Base-by-base conservation (phyloP, 2,797 vertebrate genomes). In the Tinamus major region DNA sequence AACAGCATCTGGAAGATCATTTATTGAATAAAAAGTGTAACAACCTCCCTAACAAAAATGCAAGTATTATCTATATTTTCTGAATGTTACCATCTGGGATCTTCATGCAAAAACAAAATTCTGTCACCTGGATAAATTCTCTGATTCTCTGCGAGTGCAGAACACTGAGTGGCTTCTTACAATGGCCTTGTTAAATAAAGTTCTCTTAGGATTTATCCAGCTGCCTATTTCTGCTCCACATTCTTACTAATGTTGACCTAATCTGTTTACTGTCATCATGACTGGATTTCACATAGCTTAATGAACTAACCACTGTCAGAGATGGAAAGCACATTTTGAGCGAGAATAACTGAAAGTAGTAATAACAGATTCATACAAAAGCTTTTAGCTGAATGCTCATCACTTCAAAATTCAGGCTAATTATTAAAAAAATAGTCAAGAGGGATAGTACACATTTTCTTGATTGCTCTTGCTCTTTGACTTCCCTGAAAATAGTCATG, bases 71-170 rank as follows among this genome's bases (percentile, higher is more conserved):
- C 37, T 44, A 1, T 35, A 37, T 81, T 88, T 85, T 81, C 39
- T 27, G 63, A 90, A 72, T 37, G 14, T 39, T 79, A 51, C 68
- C 72, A 91, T 85, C 53, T 82, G 68, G 77, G 89, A 74, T 16
- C n/a, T 82, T 87, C 76, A 87, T 79, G 76, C 79, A 93, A 85
- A 39, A 90, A 85, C 42, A 92, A 87, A 71, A 71, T 42, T 74
- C 68, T 72, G 63, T 31, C 1, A 1, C 39, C 62, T 93, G 64
- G 42, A 70, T 39, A 67, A 74, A 67, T 42, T 67, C 39, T 37
- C 46, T 5, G 27, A 62, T 68, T 67, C 31, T 67, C 48, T 58
- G 1, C 2, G 11, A 92, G 29, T 35, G 14, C 58, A 39, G 48
- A 87, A 62, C 46, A 15, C 8, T 56, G 70, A 91, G 63, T 78